These are phyloP conservation scores for Phyllotreta cruciferae DNA, from an alignment of 2,888 invertebrate species.

Conservation along the genomic window DNA sequence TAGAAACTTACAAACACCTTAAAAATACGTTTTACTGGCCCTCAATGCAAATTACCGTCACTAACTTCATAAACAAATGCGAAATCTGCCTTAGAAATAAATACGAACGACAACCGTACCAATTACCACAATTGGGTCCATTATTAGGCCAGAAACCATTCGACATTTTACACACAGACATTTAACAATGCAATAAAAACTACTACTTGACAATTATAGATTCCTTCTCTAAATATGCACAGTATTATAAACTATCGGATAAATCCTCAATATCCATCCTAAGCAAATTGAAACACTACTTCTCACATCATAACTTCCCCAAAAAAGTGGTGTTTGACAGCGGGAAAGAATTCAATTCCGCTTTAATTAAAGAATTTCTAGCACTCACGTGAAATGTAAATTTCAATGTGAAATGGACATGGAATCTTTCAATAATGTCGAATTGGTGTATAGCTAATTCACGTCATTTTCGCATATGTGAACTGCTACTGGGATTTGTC, in stretches of 20 bases:
- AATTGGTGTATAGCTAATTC: too few species aligned
- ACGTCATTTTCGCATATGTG: too few species aligned
- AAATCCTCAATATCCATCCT: too few species aligned
- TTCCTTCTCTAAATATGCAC: not conserved
- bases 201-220: not conserved
- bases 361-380: too few species aligned
- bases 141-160: conserved; percentile 11
- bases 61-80: conserved; percentile 4
- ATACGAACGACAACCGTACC: conserved; percentile 1
- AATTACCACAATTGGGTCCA: conserved; percentile 1
- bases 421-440: too few species aligned
- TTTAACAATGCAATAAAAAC: conserved; percentile 6
- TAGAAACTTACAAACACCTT: conserved; percentile 58
- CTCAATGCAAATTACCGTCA: not conserved
- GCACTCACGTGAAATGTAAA: too few species aligned
- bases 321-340: too few species aligned
- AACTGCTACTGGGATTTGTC: too few species aligned
- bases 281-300: too few species aligned
- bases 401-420: too few species aligned
- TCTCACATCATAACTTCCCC: too few species aligned
- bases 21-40: conserved; percentile 63
- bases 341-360: too few species aligned
- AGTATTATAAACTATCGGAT: conserved; percentile 5
- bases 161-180: conserved; percentile 5
- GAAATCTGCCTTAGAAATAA: not conserved